Base-by-base conservation (phyloP, 1,140 invertebrate species). In the Papilio machaon region DNA sequence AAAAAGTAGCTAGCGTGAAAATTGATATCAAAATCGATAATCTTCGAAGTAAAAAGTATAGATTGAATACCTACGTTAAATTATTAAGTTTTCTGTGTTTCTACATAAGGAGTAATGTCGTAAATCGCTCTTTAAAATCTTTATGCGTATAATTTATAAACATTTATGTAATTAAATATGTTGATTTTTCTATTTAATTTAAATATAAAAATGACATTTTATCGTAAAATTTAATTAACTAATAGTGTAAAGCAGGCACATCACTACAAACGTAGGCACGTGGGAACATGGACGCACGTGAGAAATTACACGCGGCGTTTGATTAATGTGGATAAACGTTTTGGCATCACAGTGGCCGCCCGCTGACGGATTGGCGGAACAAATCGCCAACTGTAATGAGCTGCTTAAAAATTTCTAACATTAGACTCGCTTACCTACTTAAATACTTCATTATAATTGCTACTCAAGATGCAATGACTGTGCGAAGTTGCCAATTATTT, bases 251-350 rank as follows among this genome's bases (percentile, higher is more conserved):
- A 73, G 85, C 81, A 84, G 81, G 81, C 64, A 80, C 83, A 82
- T 82, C 86, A 88, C 80, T 86, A 47, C 52, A 77, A 77, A 84
- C 75, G 84, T 54, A 46, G 76, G 79, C 84, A 83, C 83, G 82
- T 86, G 84, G 82, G 82, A 86, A 85, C 81, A 83, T 82, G 70
- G 80, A 52, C 81, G 79, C 81, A 81, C 81, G 83, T 84, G 83
- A 86, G 85, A 83, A 84, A 87, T 87, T 87, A 86, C 85, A 83
- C 80, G 83, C 81, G 82, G 82, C 81, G 76, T 80, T 83, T 84
- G 81, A 87, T 84, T 84, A 81, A 85, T 79, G 82, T 82, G 67
- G 73, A 81, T 83, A 79, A 85, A 83, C 82, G 74, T 80, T 85
- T 83, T 81, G 80, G 80, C 54, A 77, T 79, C 64, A 60, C 75